Percentiles rank a stretch among this genome's conserved stretches.
These are phyloP conservation scores for Sinocyclocheilus rhinocerous DNA, from an alignment of 2,113 vertebrate species.

Conservation along the genomic window DNA sequence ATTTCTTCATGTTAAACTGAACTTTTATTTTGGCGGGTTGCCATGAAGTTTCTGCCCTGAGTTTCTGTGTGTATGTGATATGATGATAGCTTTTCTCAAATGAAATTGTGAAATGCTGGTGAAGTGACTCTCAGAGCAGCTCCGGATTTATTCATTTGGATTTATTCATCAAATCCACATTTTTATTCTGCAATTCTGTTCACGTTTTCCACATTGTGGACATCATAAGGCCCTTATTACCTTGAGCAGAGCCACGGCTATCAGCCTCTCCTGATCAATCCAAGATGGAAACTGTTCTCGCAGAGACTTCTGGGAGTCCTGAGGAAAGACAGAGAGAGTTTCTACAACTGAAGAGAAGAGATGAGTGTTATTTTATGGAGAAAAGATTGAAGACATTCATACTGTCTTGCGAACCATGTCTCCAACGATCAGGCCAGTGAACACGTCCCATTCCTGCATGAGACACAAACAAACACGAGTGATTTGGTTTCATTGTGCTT, in stretches of 20 bases:
- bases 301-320: slow-evolving; percentile 83
- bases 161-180: background rate
- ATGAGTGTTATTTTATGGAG: background rate
- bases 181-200: no score
- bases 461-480: background rate
- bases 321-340: slow-evolving; percentile 62
- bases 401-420: slow-evolving; percentile 90
- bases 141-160: background rate
- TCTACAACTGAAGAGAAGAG: background rate
- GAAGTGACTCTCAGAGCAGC: no score
- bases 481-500: background rate
- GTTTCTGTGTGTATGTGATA: no score
- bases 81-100: no score
- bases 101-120: no score
- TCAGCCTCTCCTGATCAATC: slow-evolving; percentile 89
- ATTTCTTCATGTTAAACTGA: background rate
- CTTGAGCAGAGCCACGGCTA: slow-evolving; percentile 86
- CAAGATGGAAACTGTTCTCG: slow-evolving; percentile 89
- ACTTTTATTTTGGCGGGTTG: background rate
- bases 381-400: slow-evolving; percentile 55
- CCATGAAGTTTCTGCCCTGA: no score
- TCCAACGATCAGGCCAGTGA: slow-evolving; percentile 88
- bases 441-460: slow-evolving; percentile 91
- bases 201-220: no score
- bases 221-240: slow-evolving; percentile 62